Percentiles rank a stretch among this genome's conserved stretches.
These are phyloP conservation scores for Aphaenogaster ashmeadi DNA, from an alignment of 1,140 invertebrate species.

Conservation along the genomic window DNA sequence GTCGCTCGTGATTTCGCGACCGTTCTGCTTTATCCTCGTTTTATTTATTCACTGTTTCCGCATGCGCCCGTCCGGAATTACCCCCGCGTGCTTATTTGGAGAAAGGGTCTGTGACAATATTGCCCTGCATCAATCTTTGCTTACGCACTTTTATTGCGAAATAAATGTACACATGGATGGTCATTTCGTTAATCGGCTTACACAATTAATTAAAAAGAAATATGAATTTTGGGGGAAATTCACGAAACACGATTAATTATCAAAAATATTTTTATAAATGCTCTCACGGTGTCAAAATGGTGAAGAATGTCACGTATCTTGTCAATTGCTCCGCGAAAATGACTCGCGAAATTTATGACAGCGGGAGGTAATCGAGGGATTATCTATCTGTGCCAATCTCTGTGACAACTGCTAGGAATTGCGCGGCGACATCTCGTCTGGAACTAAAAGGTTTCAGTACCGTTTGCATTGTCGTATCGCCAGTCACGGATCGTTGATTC, in stretches of 20 bases:
- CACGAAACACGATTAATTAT: background rate
- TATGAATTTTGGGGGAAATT: background rate
- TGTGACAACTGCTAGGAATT: slow-evolving; percentile 32
- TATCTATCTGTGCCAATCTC: slow-evolving; percentile 38
- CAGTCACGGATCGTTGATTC: slow-evolving; percentile 77
- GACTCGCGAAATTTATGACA: background rate
- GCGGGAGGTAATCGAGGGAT: background rate
- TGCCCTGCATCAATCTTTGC: background rate
- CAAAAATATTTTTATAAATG: background rate
- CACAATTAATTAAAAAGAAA: background rate
- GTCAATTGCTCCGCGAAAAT: background rate
- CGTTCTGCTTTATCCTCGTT: slow-evolving; percentile 3
- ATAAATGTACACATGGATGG: background rate
- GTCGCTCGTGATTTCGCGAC: slow-evolving; percentile 26
- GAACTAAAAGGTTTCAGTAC: slow-evolving; percentile 65
- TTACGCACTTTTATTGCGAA: background rate
- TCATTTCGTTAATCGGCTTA: background rate
- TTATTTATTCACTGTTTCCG: slow-evolving; percentile 15
- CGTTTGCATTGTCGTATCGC: slow-evolving; percentile 69
- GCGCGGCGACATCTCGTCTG: slow-evolving; percentile 44
- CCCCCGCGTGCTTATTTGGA: background rate
- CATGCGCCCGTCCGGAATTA: background rate
- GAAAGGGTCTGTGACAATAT: background rate
- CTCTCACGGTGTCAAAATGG: background rate
- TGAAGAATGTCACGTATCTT: background rate